Base-by-base conservation (phyloP, 2,888 invertebrate species). In the Pseudeuparius sepicola region DNA sequence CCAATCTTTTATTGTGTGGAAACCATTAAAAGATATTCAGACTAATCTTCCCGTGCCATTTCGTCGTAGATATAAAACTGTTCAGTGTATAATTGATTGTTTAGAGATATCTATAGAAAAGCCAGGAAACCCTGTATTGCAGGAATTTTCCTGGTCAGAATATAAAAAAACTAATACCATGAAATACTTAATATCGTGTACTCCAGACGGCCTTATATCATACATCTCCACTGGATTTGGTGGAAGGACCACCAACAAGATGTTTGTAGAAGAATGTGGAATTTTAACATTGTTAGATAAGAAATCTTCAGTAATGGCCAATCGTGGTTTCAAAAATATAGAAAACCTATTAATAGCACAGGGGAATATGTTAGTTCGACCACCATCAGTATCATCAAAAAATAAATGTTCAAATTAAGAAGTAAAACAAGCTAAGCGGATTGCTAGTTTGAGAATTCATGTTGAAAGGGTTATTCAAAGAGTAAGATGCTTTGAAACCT, bases 171-270 rank as follows among this genome's bases (percentile, higher is more conserved):
- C 41, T 17, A 52, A 54, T 40, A 49, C 52, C 2, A 13, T 50
- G 14, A 54, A 55, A 39, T 54, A 48, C 48, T 44, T 51, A 24
- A n/a, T n/a, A n/a, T n/a, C n/a, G n/a, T n/a, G n/a, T n/a, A n/a
- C n/a, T n/a, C n/a, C n/a, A n/a, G 35, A 46, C 39, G 49, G 49
- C 3, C 23, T 48, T 11, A 37, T 48, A 3, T 48, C 40, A 38
- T 50, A 41, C 40, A 43, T 51, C 28, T 51, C 50, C 3, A 15
- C 17, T 11, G 42, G 24, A 20, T 46, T 30, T 44, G 48, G 46
- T 24, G 52, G 51, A 14, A 32, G 46, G 33, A 27, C 28, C n/a
- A 24, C 43, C 12, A 46, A 47, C 34, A 32, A 28, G 15, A 20
- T 41, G n/a, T 40, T 48, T 28, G 27, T 49, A 5, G 45, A 49